phyloP scores from a whole-genome alignment of 2,888 invertebrate genomes.

The Pecten maximus region DNA sequence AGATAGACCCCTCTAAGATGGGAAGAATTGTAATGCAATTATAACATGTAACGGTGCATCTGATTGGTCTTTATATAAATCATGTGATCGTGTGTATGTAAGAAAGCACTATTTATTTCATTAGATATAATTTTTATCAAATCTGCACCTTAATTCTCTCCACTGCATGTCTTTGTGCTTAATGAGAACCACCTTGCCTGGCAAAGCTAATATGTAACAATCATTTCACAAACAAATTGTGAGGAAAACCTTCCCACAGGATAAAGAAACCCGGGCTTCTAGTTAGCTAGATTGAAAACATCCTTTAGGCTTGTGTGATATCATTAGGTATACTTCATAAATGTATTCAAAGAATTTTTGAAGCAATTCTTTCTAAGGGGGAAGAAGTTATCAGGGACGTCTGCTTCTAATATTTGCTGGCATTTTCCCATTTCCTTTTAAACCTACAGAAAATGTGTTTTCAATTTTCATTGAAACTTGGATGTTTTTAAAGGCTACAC shows the following conservation, averaged over 20 bases:
- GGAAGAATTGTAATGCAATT: background rate
- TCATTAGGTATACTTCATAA: constrained; percentile 18
- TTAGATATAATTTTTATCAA: background rate
- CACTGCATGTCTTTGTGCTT: background rate
- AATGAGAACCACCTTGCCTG: constrained; percentile 22
- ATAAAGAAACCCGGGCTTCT: background rate
- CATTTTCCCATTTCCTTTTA: constrained; percentile 19
- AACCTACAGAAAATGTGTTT: background rate
- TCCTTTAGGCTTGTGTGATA: background rate
- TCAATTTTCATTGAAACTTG: background rate
- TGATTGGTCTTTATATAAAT: background rate
- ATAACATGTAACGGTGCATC: background rate
- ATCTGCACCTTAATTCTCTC: background rate
- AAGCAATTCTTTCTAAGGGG: constrained; percentile 1
- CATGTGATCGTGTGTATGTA: background rate
- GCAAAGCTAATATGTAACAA: background rate
- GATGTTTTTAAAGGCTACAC: background rate
- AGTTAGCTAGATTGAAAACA: constrained; percentile 20
- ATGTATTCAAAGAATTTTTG: background rate
- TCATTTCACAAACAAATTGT: constrained; percentile 24
- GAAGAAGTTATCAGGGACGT: constrained; percentile 23
- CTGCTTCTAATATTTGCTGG: background rate
- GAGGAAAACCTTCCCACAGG: constrained; percentile 22
- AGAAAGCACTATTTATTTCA: background rate
- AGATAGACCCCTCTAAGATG: background rate